Conservation (phyloP, 1,140 invertebrate species). For the Mizuhopecten yessoensis region DNA sequence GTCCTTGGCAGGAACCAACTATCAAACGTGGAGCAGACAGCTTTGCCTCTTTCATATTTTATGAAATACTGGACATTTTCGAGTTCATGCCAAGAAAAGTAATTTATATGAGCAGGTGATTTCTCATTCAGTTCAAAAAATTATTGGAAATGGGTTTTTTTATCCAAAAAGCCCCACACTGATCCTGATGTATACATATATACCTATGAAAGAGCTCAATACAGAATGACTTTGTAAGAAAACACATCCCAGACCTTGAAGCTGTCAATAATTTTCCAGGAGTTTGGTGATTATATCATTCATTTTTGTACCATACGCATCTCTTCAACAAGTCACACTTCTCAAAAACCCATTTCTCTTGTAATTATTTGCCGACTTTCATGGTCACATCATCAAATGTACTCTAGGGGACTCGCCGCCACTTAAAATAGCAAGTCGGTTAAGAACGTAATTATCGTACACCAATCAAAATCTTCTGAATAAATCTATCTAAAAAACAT, state of each 20-base stretch:
- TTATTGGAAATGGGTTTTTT: too few species aligned
- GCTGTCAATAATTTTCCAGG: not conserved
- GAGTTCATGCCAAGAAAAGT: not conserved
- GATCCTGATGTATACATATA: too few species aligned
- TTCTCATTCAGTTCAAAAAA: not conserved
- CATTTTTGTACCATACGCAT: too few species aligned
- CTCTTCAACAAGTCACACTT: not conserved
- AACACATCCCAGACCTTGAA: not conserved
- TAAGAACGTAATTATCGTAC: not conserved
- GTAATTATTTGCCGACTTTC: not conserved
- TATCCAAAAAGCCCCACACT: too few species aligned
- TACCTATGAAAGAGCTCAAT: not conserved
- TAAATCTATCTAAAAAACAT: not conserved
- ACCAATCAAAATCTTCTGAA: not conserved
- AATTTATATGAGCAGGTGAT: not conserved
- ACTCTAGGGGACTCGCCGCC: not conserved
- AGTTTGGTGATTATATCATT: not conserved
- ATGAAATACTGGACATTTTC: not conserved
- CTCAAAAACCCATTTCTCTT: slow-evolving; percentile 6
- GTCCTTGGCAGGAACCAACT: not conserved
- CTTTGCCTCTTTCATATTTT: not conserved
- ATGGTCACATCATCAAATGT: not conserved
- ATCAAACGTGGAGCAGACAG: not conserved
- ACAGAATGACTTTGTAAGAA: not conserved
- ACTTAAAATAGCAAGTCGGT: not conserved